phyloP scores from a whole-genome alignment of 2,797 vertebrate genomes.

The Poeciliopsis infans region DNA sequence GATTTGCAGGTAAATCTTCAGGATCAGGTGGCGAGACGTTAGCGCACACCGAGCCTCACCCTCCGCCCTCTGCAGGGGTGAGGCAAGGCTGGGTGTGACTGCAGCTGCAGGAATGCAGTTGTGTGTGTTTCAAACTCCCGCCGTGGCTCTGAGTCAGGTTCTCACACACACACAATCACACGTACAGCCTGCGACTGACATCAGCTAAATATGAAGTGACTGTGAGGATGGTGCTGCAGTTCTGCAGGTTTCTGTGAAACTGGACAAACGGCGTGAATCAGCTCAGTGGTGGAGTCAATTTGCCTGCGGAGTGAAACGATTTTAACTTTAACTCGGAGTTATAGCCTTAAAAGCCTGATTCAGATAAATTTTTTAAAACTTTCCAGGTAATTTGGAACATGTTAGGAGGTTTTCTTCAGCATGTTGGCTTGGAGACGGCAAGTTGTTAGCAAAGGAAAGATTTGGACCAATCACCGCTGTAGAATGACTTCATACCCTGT shows the following conservation, averaged over 20 bases:
- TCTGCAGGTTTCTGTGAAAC: conserved; percentile 19
- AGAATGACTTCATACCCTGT: conserved; percentile 27
- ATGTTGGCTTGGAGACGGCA: neutral
- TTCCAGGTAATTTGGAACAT: neutral
- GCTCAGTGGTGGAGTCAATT: neutral
- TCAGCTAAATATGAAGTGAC: neutral
- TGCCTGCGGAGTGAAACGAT: neutral
- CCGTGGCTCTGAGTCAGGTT: conserved; percentile 30
- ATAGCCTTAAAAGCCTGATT: neutral
- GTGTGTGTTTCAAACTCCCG: conserved; percentile 60
- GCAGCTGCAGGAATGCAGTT: conserved; percentile 65
- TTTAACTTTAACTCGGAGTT: neutral
- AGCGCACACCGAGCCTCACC: neutral
- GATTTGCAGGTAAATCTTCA: neutral
- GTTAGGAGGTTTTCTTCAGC: neutral
- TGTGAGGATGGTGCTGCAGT: neutral
- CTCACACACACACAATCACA: conserved; percentile 4
- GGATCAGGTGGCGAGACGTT: neutral
- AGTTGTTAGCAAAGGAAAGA: neutral
- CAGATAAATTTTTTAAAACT: neutral
- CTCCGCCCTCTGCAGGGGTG: conserved; percentile 28
- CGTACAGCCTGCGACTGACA: neutral
- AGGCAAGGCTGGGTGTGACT: conserved; percentile 61
- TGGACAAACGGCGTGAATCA: neutral
- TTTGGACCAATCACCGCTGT: conserved; percentile 25